A percentile compares a stretch with the other conserved stretches of the same genome.
These are phyloP conservation scores for Malacoraja senta DNA, from an alignment of 2,797 vertebrate genomes.

Conservation along the genomic window DNA sequence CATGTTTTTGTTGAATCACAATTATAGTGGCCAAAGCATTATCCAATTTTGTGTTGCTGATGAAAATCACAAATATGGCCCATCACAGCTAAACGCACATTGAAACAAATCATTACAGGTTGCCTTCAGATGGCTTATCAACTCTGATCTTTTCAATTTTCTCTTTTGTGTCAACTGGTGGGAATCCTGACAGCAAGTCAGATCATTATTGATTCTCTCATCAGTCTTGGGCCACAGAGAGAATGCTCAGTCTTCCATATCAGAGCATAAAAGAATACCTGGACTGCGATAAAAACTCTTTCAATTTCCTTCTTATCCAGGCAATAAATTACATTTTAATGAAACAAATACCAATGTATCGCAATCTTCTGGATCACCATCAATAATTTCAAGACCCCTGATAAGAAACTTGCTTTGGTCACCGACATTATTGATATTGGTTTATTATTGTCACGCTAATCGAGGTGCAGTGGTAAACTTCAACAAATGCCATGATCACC, in stretches of 20 bases:
- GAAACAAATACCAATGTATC: background rate
- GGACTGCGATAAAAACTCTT: background rate
- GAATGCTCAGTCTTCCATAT: constrained; percentile 8
- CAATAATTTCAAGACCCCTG: background rate
- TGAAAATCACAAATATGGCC: background rate
- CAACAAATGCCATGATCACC: no score
- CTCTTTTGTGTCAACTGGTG: background rate
- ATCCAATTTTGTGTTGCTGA: background rate
- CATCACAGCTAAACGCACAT: background rate
- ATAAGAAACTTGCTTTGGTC: background rate
- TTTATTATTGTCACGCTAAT: no score
- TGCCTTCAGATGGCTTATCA: constrained; percentile 24
- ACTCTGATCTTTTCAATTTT: background rate
- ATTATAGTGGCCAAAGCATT: background rate
- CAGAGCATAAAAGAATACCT: constrained; percentile 5
- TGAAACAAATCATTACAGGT: background rate
- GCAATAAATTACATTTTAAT: background rate
- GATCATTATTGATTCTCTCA: background rate
- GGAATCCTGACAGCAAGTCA: background rate
- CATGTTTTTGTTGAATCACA: background rate
- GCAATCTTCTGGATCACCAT: background rate
- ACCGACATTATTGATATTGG: no score
- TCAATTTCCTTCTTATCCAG: background rate
- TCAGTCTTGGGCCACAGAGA: background rate
- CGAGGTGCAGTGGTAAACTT: no score